Conservation (phyloP, 2,113 vertebrate genomes). For the Corvus cornix region DNA sequence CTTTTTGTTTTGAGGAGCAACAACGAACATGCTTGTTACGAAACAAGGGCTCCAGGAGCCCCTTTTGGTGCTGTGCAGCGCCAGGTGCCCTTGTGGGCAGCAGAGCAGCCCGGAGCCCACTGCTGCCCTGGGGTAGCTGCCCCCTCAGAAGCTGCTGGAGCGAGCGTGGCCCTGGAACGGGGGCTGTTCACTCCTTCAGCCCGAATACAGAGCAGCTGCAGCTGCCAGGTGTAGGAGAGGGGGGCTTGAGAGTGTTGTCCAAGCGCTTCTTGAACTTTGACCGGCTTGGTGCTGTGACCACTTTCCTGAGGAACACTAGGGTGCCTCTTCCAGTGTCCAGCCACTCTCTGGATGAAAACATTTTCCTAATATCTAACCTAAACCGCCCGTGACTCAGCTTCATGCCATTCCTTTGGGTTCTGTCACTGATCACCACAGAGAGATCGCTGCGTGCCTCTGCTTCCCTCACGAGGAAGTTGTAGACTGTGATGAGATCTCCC, state of each 20-base stretch:
- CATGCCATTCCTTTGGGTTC: background rate
- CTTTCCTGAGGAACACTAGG: background rate
- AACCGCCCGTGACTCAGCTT: background rate
- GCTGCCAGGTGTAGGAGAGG: no score
- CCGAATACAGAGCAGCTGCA: rapidly evolving
- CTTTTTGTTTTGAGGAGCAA: background rate
- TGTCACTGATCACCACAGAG: background rate
- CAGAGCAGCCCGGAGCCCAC: background rate
- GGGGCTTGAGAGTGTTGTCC: no score
- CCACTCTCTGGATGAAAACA: background rate
- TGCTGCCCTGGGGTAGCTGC: no score
- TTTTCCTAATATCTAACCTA: background rate
- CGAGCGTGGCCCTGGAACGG: background rate
- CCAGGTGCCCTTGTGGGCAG: no score
- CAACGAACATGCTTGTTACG: rapidly evolving
- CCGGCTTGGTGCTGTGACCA: background rate
- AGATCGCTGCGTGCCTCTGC: background rate
- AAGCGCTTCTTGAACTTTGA: background rate
- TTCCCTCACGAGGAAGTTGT: background rate
- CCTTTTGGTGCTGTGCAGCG: rapidly evolving
- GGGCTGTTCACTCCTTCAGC: rapidly evolving
- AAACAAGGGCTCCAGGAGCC: background rate
- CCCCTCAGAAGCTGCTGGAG: background rate
- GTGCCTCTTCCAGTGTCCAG: background rate
- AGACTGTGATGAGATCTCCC: no score